Conservation (phyloP, 2,797 vertebrate genomes). For the Hydrocynus forskahlii region DNA sequence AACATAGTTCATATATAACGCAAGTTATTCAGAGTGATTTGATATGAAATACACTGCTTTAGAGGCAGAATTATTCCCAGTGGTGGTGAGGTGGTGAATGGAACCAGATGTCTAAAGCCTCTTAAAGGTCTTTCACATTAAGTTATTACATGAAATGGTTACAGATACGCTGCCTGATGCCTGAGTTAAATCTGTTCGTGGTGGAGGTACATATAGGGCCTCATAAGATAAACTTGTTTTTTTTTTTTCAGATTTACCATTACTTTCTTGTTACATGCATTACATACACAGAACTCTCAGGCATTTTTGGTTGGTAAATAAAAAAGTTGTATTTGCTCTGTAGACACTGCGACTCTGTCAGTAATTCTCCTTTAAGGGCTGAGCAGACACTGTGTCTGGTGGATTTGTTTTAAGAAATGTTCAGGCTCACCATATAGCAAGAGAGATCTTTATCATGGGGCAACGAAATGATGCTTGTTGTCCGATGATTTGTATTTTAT, state of each 20-base stretch:
- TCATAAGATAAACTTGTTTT: too few relatives aligned
- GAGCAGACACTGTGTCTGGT: not conserved
- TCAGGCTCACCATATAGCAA: not conserved
- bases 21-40: not conserved
- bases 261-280: too few relatives aligned
- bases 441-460: not conserved
- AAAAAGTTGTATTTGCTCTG: not conserved
- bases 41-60: not conserved
- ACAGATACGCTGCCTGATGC: not conserved
- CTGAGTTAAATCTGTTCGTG: not conserved
- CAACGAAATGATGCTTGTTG: slow-evolving; percentile 65
- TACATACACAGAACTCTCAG: too few relatives aligned
- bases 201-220: too few relatives aligned
- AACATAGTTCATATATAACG: not conserved
- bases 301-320: not conserved
- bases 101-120: too few relatives aligned
- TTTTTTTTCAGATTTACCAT: too few relatives aligned
- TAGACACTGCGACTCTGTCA: too few relatives aligned
- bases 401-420: not conserved
- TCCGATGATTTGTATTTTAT: slow-evolving; percentile 77
- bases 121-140: not conserved
- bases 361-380: not conserved
- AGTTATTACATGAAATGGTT: not conserved
- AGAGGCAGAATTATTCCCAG: not conserved
- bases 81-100: too few relatives aligned